These are phyloP conservation scores for Malthinus flaveolus DNA, from an alignment of 2,888 invertebrate species.

Conservation along the genomic window DNA sequence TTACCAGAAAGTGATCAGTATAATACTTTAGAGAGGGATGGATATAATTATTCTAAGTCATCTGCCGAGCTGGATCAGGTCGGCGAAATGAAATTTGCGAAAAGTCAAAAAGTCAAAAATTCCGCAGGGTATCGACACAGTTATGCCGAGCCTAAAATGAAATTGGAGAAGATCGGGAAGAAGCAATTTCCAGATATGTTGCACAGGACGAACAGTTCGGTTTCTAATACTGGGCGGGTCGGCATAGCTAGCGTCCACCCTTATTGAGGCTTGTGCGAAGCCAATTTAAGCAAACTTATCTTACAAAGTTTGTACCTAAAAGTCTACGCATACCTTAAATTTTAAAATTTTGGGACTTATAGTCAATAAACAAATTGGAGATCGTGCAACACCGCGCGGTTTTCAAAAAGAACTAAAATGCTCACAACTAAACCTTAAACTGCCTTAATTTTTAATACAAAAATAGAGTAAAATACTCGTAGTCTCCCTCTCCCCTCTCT, in stretches of 20 bases:
- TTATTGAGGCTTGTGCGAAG: slow-evolving; percentile 40
- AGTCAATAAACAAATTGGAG: no score
- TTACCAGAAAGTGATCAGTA: slow-evolving; percentile 60
- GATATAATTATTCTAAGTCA: slow-evolving; percentile 49
- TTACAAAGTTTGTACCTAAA: neutral
- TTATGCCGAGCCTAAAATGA: slow-evolving; percentile 67
- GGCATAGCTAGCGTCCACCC: slow-evolving; percentile 55
- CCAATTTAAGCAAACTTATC: neutral
- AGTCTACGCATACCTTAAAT: no score
- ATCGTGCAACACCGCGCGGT: no score
- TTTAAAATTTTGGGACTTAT: no score
- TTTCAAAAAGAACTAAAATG: no score
- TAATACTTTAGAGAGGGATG: slow-evolving; percentile 46
- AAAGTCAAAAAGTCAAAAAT: slow-evolving; percentile 44
- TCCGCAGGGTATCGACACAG: slow-evolving; percentile 60
- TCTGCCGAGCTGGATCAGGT: slow-evolving; percentile 46
- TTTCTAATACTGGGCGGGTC: slow-evolving; percentile 52
- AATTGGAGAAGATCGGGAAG: slow-evolving; percentile 50
- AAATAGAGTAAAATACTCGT: no score
- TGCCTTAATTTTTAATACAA: no score
- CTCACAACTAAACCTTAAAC: no score
- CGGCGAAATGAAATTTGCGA: slow-evolving; percentile 39
- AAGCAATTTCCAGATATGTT: slow-evolving; percentile 49
- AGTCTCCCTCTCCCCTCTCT: no score
- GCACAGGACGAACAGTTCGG: slow-evolving; percentile 52